A percentile compares a stretch with the other conserved stretches of the same genome.
These are phyloP conservation scores for Simalia tracyae DNA, from an alignment of 2,797 vertebrate genomes.

Conservation along the genomic window DNA sequence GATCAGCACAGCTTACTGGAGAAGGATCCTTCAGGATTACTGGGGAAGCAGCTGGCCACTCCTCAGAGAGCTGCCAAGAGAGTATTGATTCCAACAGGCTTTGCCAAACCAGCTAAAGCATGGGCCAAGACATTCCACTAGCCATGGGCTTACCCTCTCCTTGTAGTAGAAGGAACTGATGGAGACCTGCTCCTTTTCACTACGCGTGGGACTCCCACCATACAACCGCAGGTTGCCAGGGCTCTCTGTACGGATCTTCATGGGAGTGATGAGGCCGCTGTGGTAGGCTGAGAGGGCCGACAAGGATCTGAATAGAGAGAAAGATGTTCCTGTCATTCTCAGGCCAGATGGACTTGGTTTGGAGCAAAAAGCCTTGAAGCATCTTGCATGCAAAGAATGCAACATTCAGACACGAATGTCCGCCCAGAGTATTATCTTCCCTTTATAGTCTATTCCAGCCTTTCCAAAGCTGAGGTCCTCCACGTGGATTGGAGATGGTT, in stretches of 20 bases:
- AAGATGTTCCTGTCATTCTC: background rate
- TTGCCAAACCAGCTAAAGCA: background rate
- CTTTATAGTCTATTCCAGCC: background rate
- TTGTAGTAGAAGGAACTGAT: slow-evolving; percentile 99
- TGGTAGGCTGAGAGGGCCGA: slow-evolving; percentile 95
- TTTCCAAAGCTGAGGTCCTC: background rate
- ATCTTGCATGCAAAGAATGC: background rate
- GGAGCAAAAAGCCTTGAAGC: no score
- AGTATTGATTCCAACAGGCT: background rate
- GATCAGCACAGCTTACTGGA: slow-evolving; percentile 21
- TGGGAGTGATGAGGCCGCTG: slow-evolving; percentile 90
- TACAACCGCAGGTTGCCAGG: slow-evolving; percentile 89
- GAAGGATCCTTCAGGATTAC: background rate
- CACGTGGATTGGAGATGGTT: background rate
- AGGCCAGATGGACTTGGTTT: no score
- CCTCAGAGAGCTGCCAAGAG: background rate
- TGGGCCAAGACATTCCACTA: background rate
- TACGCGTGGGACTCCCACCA: slow-evolving; percentile 92
- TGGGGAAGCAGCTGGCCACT: background rate
- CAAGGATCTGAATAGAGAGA: slow-evolving; percentile 80
- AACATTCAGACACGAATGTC: background rate
- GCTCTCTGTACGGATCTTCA: slow-evolving; percentile 96
- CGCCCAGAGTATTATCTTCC: background rate
- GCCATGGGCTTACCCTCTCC: slow-evolving; percentile 83
- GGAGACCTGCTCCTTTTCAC: slow-evolving; percentile 95